phyloP scores from a whole-genome alignment of 2,888 invertebrate species.

The Drosophila parthenogenetica region DNA sequence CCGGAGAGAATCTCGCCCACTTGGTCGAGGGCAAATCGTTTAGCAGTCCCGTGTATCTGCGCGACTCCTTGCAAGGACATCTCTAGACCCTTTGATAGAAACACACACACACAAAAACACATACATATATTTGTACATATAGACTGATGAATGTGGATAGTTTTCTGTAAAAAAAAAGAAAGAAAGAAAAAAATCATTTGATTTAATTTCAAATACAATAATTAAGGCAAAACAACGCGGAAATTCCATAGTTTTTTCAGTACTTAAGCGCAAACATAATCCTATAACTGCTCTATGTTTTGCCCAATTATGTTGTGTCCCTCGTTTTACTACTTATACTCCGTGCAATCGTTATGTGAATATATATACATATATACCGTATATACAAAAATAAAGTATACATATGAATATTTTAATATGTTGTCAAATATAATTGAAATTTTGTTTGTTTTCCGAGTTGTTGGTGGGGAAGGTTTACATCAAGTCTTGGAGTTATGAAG shows the following conservation, averaged over 20 bases:
- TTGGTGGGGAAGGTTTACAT: neutral
- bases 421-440: conserved; percentile 5
- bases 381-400: conserved; percentile 5
- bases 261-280: conserved; percentile 43
- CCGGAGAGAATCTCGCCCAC: conserved; percentile 92
- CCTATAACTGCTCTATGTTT: conserved; percentile 19
- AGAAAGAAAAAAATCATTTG: conserved; percentile 4
- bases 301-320: conserved; percentile 39
- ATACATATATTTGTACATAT: conserved; percentile 46
- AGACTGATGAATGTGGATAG: conserved; percentile 56
- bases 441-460: neutral
- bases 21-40: conserved; percentile 89
- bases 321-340: conserved; percentile 34
- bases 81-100: conserved; percentile 43
- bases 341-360: conserved; percentile 68
- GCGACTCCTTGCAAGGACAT: conserved; percentile 83
- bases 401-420: conserved; percentile 46
- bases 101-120: conserved; percentile 13
- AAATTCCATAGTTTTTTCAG: conserved; percentile 51
- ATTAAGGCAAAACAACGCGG: conserved; percentile 12
- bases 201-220: conserved; percentile 20
- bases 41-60: conserved; percentile 88
- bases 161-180: conserved; percentile 28
- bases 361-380: conserved; percentile 48
- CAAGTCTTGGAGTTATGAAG: no score